phyloP scores from a whole-genome alignment of 2,113 vertebrate genomes.

The Pionites leucogaster region DNA sequence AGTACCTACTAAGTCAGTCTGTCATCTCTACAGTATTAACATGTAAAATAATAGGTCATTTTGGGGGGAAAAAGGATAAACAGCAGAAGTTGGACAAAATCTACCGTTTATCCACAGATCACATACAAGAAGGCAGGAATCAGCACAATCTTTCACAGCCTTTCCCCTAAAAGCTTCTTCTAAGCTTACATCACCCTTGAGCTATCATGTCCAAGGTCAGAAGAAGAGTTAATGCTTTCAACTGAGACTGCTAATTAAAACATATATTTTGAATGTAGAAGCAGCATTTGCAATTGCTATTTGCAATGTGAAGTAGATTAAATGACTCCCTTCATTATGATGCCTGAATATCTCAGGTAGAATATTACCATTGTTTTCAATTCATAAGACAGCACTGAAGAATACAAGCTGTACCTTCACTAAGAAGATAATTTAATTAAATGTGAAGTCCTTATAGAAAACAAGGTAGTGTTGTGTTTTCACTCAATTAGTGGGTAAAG shows the following conservation, averaged over 20 bases:
- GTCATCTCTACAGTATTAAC: not conserved
- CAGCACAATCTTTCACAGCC: not conserved
- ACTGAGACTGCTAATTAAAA: not conserved
- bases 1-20: not conserved
- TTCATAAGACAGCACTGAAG: not conserved
- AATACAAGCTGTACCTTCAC: not conserved
- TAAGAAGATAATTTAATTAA: not conserved
- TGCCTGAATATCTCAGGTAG: not conserved
- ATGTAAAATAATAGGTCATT: not conserved
- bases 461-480: not conserved
- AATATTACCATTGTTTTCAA: not conserved
- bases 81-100: not conserved
- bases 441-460: not conserved
- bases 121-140: not conserved
- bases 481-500: not conserved
- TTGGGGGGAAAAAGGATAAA: not conserved
- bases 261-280: not conserved
- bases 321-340: not conserved
- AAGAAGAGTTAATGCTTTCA: not conserved
- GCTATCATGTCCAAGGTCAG: not conserved
- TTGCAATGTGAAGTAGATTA: not conserved
- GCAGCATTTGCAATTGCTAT: conserved; percentile 4
- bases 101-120: not conserved
- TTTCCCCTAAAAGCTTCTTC: not conserved
- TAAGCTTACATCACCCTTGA: not conserved